Conservation (phyloP, 2,888 invertebrate genomes). For the Phrixothrix hirtus region DNA sequence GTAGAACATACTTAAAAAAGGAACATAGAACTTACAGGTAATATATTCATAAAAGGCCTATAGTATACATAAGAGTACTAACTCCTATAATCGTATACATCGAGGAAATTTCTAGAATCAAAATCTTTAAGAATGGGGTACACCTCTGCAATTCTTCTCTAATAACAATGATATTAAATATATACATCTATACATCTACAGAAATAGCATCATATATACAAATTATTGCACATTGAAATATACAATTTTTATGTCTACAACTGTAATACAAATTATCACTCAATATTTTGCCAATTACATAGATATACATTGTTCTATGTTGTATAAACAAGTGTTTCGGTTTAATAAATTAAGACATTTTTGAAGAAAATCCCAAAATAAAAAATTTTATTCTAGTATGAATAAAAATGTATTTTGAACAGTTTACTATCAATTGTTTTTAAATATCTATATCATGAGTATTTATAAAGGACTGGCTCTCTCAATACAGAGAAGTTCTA, state of each 20-base stretch:
- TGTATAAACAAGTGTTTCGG: too few relatives aligned
- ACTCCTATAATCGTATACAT: slow-evolving; percentile 50
- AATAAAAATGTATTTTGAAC: slow-evolving; percentile 41
- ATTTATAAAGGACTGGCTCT: slow-evolving; percentile 52
- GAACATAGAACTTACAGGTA: slow-evolving; percentile 29
- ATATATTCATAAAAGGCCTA: slow-evolving; percentile 27
- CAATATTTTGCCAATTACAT: slow-evolving; percentile 24
- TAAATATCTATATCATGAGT: slow-evolving; percentile 44
- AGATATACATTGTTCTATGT: slow-evolving; percentile 17
- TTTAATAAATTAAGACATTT: too few relatives aligned
- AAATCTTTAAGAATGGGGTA: slow-evolving; percentile 27
- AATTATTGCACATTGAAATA: slow-evolving; percentile 58
- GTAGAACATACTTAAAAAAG: slow-evolving; percentile 22
- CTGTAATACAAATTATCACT: slow-evolving; percentile 27
- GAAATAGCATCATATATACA: slow-evolving; percentile 52
- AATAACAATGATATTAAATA: slow-evolving; percentile 38
- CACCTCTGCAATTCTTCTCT: slow-evolving; percentile 35
- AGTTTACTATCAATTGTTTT: slow-evolving; percentile 52
- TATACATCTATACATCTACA: slow-evolving; percentile 56
- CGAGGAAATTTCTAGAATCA: slow-evolving; percentile 41
- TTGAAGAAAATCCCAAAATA: too few relatives aligned
- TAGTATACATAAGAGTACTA: slow-evolving; percentile 26
- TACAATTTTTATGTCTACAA: slow-evolving; percentile 42
- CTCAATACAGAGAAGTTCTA: slow-evolving; percentile 23
- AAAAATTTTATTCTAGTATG: too few relatives aligned